These are phyloP conservation scores for Drosophila leontia DNA, from an alignment of 1,140 invertebrate genomes.

Conservation along the genomic window DNA sequence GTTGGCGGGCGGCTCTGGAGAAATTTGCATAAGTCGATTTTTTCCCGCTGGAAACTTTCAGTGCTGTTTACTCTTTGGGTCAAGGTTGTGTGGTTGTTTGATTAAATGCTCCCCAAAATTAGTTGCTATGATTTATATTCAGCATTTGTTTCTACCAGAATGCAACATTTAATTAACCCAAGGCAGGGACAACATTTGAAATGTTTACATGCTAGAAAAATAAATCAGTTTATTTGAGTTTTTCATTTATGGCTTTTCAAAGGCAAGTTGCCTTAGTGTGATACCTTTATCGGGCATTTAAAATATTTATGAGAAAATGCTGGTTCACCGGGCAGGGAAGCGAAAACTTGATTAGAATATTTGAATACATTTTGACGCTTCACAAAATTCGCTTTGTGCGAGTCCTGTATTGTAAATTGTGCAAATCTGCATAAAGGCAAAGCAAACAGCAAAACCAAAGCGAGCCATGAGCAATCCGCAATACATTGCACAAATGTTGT, in stretches of 20 bases:
- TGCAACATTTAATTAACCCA: conserved; percentile 10
- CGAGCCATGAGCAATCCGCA: conserved; percentile 26
- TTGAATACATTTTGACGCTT: conserved; percentile 69
- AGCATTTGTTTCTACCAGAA: not conserved
- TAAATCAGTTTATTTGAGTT: not conserved
- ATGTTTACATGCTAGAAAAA: not conserved
- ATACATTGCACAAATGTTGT: conserved; percentile 34
- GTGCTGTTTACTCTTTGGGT: conserved; percentile 22
- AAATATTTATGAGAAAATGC: conserved; percentile 31
- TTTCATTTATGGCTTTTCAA: not conserved
- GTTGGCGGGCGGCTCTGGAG: conserved; percentile 13
- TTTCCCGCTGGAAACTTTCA: conserved; percentile 15
- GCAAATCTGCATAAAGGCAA: conserved; percentile 47
- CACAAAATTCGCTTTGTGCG: conserved; percentile 16
- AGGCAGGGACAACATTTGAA: not conserved
- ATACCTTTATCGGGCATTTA: conserved; percentile 9
- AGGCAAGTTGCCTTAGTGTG: not conserved
- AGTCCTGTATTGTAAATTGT: conserved; percentile 57
- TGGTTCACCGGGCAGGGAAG: conserved; percentile 17
- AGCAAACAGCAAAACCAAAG: conserved; percentile 37
- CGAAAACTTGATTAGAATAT: conserved; percentile 58
- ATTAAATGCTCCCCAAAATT: conserved; percentile 11
- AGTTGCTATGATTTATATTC: conserved; percentile 8
- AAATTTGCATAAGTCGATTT: conserved; percentile 60
- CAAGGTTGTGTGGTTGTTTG: conserved; percentile 33